phyloP scores from a whole-genome alignment of 2,888 invertebrate genomes.

The Ypsolopha sequella region DNA sequence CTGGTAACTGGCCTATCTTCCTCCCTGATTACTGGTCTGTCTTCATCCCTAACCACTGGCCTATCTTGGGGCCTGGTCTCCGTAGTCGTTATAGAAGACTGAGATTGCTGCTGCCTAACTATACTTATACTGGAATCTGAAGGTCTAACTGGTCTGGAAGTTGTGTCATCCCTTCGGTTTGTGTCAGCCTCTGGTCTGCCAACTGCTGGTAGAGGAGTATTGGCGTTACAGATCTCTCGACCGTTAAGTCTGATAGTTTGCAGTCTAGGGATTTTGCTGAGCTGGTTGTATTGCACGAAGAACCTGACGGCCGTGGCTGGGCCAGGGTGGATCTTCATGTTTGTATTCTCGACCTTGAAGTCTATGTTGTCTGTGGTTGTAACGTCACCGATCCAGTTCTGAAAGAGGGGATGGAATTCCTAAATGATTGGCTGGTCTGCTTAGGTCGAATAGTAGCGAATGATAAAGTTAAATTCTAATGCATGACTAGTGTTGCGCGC shows the following conservation, averaged over 20 bases:
- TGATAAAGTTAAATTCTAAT: no score
- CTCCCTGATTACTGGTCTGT: slow-evolving; percentile 26
- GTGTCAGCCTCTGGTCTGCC: slow-evolving; percentile 21
- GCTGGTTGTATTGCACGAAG: slow-evolving; percentile 70
- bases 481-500: no score
- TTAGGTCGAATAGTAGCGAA: neutral
- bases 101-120: slow-evolving; percentile 4
- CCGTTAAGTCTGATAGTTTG: slow-evolving; percentile 68
- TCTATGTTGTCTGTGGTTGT: slow-evolving; percentile 69
- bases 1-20: slow-evolving; percentile 31
- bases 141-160: slow-evolving; percentile 11
- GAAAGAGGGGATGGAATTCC: slow-evolving; percentile 10
- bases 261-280: slow-evolving; percentile 56
- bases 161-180: neutral
- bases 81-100: slow-evolving; percentile 8
- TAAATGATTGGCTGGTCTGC: neutral
- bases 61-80: slow-evolving; percentile 20
- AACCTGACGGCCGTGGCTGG: slow-evolving; percentile 68
- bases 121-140: no score
- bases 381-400: slow-evolving; percentile 74
- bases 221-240: slow-evolving; percentile 67
- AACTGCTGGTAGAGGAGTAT: slow-evolving; percentile 32
- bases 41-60: slow-evolving; percentile 28
- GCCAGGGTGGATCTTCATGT: slow-evolving; percentile 68
- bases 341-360: slow-evolving; percentile 70